A percentile compares a stretch with the other conserved stretches of the same genome.
Evolutionary conservation across 2,888 invertebrate species (phyloP).

Genomic region (Trisateles emortualis): DNA sequence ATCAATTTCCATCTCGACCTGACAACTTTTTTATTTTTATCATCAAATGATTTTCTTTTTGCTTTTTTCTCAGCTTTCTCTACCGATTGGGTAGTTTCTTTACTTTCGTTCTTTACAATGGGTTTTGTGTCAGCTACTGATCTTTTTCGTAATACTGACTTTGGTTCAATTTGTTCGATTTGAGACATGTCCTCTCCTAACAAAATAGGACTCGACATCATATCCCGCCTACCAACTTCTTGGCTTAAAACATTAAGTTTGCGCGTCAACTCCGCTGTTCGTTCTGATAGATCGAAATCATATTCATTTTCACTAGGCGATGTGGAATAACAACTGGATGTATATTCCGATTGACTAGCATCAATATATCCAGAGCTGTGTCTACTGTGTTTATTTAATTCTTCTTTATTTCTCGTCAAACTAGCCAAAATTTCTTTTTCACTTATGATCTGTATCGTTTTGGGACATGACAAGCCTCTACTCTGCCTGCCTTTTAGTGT

Average conservation of each 20-base stretch:
- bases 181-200: slow-evolving; percentile 49
- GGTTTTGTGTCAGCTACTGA: slow-evolving; percentile 57
- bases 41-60: slow-evolving; percentile 52
- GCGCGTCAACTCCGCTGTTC: slow-evolving; percentile 78
- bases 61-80: slow-evolving; percentile 48
- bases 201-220: slow-evolving; percentile 60
- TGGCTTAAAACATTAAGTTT: slow-evolving; percentile 77
- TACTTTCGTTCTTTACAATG: slow-evolving; percentile 51
- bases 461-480: slow-evolving; percentile 82
- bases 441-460: slow-evolving; percentile 83
- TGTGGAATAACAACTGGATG: slow-evolving; percentile 83
- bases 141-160: slow-evolving; percentile 68
- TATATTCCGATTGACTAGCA: slow-evolving; percentile 84
- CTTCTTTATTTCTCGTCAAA: slow-evolving; percentile 72
- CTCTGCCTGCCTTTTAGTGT: slow-evolving; percentile 60
- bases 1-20: slow-evolving; percentile 78
- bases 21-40: slow-evolving; percentile 57
- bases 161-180: slow-evolving; percentile 50
- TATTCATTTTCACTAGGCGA: slow-evolving; percentile 85
- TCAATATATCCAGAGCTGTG: slow-evolving; percentile 82
- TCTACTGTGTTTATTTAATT: slow-evolving; percentile 69
- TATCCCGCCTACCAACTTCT: slow-evolving; percentile 70
- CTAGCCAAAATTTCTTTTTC: slow-evolving; percentile 84
- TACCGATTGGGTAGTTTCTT: slow-evolving; percentile 36
- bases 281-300: slow-evolving; percentile 80